These are phyloP conservation scores for Drosophila paranaensis DNA, from an alignment of 2,888 invertebrate genomes.

Conservation along the genomic window DNA sequence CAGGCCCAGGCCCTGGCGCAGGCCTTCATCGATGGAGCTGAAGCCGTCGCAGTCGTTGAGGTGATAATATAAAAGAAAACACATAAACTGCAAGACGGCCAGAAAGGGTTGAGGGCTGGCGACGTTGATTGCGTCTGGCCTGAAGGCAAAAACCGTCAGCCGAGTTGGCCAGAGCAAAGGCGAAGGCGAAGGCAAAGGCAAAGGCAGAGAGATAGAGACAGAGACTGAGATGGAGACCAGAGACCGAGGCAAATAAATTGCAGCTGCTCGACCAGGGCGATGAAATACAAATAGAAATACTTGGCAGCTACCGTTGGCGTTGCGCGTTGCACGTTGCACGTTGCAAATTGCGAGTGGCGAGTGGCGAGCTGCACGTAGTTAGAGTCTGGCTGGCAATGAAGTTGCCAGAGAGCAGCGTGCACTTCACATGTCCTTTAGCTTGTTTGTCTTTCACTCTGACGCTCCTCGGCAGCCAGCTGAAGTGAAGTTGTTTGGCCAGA, in stretches of 20 bases:
- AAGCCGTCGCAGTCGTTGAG: slow-evolving; percentile 47
- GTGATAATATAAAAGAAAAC: slow-evolving; percentile 74
- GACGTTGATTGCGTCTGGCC: slow-evolving; percentile 66
- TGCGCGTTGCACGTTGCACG: slow-evolving; percentile 30
- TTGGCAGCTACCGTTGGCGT: slow-evolving; percentile 74
- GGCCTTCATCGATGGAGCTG: slow-evolving; percentile 50
- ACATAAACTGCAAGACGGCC: slow-evolving; percentile 48
- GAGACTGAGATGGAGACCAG: not conserved
- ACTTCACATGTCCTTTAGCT: slow-evolving; percentile 80
- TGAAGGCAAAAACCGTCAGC: slow-evolving; percentile 57
- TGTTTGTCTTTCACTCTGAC: slow-evolving; percentile 80
- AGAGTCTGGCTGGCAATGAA: slow-evolving; percentile 53
- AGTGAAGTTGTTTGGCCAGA: slow-evolving; percentile 74
- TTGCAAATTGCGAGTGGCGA: slow-evolving; percentile 9
- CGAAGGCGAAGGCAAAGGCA: not conserved
- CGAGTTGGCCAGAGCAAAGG: slow-evolving; percentile 12
- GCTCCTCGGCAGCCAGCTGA: slow-evolving; percentile 34
- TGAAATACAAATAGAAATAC: slow-evolving; percentile 81
- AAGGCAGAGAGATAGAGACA: no score
- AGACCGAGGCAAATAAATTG: slow-evolving; percentile 68
- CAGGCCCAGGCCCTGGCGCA: slow-evolving; percentile 6
- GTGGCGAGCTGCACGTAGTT: slow-evolving; percentile 4
- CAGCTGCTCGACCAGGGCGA: slow-evolving; percentile 76
- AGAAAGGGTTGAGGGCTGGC: slow-evolving; percentile 33
- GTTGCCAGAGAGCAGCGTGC: slow-evolving; percentile 63